A percentile compares a stretch with the other conserved stretches of the same genome.
Evolutionary conservation across 1,140 invertebrate genomes (phyloP).

Genomic region (Aphaenogaster rudis): DNA sequence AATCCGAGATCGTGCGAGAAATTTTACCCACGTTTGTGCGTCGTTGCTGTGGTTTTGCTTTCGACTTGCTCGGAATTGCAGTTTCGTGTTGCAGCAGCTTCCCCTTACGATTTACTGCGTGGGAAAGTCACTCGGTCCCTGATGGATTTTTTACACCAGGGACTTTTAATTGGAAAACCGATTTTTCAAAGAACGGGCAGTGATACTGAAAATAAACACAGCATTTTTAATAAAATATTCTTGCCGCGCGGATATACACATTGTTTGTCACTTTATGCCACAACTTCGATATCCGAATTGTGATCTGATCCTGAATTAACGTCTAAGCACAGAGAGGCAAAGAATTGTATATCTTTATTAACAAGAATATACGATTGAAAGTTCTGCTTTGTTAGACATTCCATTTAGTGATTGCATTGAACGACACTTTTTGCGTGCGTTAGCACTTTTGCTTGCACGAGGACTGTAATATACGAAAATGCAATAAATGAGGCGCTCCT

Average conservation of each 20-base stretch:
- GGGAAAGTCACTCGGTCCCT: slow-evolving; percentile 23
- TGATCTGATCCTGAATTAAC: neutral
- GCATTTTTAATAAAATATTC: slow-evolving; percentile 7
- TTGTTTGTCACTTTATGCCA: neutral
- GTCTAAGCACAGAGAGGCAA: neutral
- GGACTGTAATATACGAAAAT: slow-evolving; percentile 25
- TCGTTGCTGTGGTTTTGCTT: slow-evolving; percentile 15
- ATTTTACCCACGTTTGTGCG: slow-evolving; percentile 9
- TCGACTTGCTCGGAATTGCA: slow-evolving; percentile 14
- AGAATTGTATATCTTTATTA: slow-evolving; percentile 8
- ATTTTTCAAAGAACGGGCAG: neutral
- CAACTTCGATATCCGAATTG: neutral
- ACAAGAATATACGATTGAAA: neutral
- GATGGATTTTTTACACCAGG: neutral
- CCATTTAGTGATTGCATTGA: slow-evolving; percentile 20
- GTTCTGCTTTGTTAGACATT: slow-evolving; percentile 36
- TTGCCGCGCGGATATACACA: neutral
- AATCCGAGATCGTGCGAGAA: slow-evolving; percentile 42
- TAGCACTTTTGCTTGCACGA: neutral
- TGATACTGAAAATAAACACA: neutral
- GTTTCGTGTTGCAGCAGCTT: slow-evolving; percentile 12
- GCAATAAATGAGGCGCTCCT: slow-evolving; percentile 32
- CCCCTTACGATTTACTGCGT: slow-evolving; percentile 10
- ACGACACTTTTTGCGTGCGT: slow-evolving; percentile 16
- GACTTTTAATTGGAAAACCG: slow-evolving; percentile 20